Base-by-base conservation (phyloP, 2,797 vertebrate species). In the Florisuga fusca region DNA sequence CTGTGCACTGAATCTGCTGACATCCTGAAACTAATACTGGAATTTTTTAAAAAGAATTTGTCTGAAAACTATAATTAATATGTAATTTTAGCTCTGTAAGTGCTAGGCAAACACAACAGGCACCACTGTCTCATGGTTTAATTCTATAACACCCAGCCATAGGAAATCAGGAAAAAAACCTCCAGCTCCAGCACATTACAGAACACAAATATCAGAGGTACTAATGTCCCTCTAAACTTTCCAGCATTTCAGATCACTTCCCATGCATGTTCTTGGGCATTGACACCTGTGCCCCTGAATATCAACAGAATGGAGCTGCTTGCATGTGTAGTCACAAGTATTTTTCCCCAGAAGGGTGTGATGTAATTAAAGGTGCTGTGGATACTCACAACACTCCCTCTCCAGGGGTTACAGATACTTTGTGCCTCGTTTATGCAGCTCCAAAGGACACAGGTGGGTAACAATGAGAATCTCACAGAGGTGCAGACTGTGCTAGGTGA, bases 311-410 rank as follows among this genome's bases (percentile, higher is more conserved):
- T 0, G 0, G 3, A 68, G n/a, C 36, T 4, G 10, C 21, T 22
- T 12, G 23, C 13, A 7, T 0, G 4, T 7, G 29, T 10, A 12
- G 27, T 38, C 1, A 0, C 2, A 6, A 41, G 33, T 22, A 2
- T 12, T 69, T 63, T 17, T 25, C 57, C 36, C 80, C 36, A 31
- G 1, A 2, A 66, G 34, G 45, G 27, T 41, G 53, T 23, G 62
- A 25, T 3, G 9, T 3, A 50, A 57, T 43, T 21, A 9, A 10
- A 61, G 43, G 80, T 14, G 31, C 34, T 54, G 29, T 8, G 59
- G 54, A 23, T 31, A 45, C 36, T 20, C 10, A 31, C 66, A 45
- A 7, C 2, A 6, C 27, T 75, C 38, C 43, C 18, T 64, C 16
- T 48, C 25, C 5, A 14, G 19, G 6, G 29, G 13, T 50, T 16